Evolutionary conservation across 2,888 invertebrate species (phyloP).

Genomic region (Prostheceraeus crozeri): DNA sequence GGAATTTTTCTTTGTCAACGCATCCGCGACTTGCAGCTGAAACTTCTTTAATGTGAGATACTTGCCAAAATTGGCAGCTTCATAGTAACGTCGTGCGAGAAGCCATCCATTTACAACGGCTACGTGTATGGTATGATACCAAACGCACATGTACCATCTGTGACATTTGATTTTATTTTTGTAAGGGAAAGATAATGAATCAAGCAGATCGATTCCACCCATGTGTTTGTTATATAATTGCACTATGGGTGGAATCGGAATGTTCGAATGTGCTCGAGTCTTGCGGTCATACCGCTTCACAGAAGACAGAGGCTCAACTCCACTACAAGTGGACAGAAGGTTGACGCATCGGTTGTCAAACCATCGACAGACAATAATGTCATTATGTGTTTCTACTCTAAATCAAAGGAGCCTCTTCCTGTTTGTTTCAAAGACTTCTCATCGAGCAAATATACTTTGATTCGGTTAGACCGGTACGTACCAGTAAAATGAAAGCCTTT

Average conservation of each 20-base stretch:
- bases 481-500: conserved; percentile 22
- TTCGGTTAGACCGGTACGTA: conserved; percentile 19
- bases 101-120: no score
- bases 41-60: no score
- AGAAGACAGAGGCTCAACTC: not conserved
- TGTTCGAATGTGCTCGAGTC: not conserved
- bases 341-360: conserved; percentile 16
- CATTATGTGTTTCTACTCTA: conserved; percentile 6
- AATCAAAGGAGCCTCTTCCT: conserved; percentile 12
- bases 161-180: conserved; percentile 15
- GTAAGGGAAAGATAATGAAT: conserved; percentile 25
- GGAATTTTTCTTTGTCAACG: no score
- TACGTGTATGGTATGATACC: no score
- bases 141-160: conserved; percentile 28
- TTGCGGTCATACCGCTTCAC: conserved; percentile 20
- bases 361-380: conserved; percentile 18
- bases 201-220: conserved; percentile 33
- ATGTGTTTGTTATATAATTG: not conserved
- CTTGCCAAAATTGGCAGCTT: no score
- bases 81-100: no score
- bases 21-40: no score
- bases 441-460: not conserved
- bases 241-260: not conserved
- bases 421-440: conserved; percentile 1
- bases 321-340: conserved; percentile 11